These are phyloP conservation scores for Neelides sp. DNA, from an alignment of 1,140 invertebrate genomes.

Conservation along the genomic window DNA sequence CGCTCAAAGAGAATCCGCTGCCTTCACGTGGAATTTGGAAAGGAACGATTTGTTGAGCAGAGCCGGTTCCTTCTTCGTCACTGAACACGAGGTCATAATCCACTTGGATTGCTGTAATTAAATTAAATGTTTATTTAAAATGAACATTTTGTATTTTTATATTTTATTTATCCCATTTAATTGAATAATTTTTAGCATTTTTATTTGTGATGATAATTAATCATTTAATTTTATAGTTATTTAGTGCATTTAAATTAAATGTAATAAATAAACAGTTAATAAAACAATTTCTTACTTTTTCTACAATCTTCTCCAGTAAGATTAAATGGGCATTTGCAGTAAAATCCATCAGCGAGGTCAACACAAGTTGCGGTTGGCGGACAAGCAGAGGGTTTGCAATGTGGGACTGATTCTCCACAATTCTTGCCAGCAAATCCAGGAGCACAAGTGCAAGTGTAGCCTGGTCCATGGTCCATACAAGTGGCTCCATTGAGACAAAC, in stretches of 20 bases:
- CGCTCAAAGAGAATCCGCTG: slow-evolving; percentile 61
- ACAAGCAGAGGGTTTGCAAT: slow-evolving; percentile 87
- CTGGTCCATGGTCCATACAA: slow-evolving; percentile 68
- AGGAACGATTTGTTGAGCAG: slow-evolving; percentile 76
- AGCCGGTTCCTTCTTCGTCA: slow-evolving; percentile 65
- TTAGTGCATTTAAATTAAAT: neutral
- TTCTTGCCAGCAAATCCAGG: slow-evolving; percentile 52
- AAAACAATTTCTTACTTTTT: slow-evolving; percentile 81
- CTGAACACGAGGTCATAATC: slow-evolving; percentile 92
- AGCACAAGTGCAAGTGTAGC: slow-evolving; percentile 54
- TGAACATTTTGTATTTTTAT: slow-evolving; percentile 3
- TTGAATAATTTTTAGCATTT: slow-evolving; percentile 6
- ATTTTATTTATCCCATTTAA: slow-evolving; percentile 4
- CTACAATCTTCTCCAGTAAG: slow-evolving; percentile 89
- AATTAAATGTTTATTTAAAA: slow-evolving; percentile 14
- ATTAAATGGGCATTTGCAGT: slow-evolving; percentile 92
- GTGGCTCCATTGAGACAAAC: slow-evolving; percentile 85
- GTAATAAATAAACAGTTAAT: no score
- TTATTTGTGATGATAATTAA: slow-evolving; percentile 5
- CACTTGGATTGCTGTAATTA: slow-evolving; percentile 69
- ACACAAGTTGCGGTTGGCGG: slow-evolving; percentile 86
- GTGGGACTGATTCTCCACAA: slow-evolving; percentile 82
- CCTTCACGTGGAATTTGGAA: slow-evolving; percentile 43
- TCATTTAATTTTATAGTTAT: slow-evolving; percentile 11
- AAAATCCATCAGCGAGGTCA: slow-evolving; percentile 80